phyloP scores from a whole-genome alignment of 2,113 vertebrate species.

The Mirza zaza region DNA sequence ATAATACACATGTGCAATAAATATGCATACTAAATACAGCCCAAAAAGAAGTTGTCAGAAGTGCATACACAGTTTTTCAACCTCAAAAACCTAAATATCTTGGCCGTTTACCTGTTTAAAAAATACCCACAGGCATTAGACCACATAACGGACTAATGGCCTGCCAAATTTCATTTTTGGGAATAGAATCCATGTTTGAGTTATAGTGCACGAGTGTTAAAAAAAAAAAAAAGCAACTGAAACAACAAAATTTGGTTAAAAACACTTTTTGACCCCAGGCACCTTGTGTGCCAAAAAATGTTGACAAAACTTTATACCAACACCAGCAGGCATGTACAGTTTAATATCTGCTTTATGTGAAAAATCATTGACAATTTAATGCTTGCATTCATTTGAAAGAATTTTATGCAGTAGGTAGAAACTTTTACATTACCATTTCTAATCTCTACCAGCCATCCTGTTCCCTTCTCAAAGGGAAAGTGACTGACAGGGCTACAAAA shows the following conservation, averaged over 20 bases:
- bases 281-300: slow-evolving; percentile 76
- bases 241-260: slow-evolving; percentile 86
- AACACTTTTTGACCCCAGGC: slow-evolving; percentile 81
- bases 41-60: slow-evolving; percentile 83
- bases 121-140: slow-evolving; percentile 86
- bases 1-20: slow-evolving; percentile 84
- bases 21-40: slow-evolving; percentile 85
- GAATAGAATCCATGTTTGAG: slow-evolving; percentile 75
- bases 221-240: slow-evolving; percentile 82
- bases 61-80: slow-evolving; percentile 82
- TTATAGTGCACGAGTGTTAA: slow-evolving; percentile 78
- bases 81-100: slow-evolving; percentile 85
- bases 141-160: slow-evolving; percentile 82
- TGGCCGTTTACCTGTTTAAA: slow-evolving; percentile 85
- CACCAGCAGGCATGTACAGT: slow-evolving; percentile 79
- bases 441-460: slow-evolving; percentile 84
- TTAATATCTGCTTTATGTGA: slow-evolving; percentile 81
- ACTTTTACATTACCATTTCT: slow-evolving; percentile 83
- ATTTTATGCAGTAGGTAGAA: slow-evolving; percentile 80
- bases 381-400: slow-evolving; percentile 84
- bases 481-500: slow-evolving; percentile 72
- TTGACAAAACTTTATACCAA: slow-evolving; percentile 83
- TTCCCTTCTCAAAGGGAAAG: slow-evolving; percentile 74
- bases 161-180: slow-evolving; percentile 83
- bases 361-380: slow-evolving; percentile 84